A percentile compares a stretch with the other conserved stretches of the same genome.
phyloP scores from a whole-genome alignment of 2,113 vertebrate genomes.

The Corythoichthys haematopterus region DNA sequence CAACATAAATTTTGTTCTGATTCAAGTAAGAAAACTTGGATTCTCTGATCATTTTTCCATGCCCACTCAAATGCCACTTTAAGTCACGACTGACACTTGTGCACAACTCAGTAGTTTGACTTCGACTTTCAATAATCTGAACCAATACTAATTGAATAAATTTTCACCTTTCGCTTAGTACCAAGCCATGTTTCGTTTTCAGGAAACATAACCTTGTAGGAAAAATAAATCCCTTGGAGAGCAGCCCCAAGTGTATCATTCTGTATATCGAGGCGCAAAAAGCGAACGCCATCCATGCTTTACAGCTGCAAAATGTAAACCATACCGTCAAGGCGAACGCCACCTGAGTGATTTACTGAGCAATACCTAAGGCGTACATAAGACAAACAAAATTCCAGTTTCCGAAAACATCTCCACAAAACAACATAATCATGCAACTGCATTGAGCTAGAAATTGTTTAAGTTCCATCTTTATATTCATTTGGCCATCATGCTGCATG shows the following conservation, averaged over 20 bases:
- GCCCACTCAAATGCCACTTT: too few species aligned
- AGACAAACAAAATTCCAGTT: conserved; percentile 23
- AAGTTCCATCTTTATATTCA: conserved; percentile 28
- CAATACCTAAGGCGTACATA: conserved; percentile 10
- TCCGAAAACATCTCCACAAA: background rate
- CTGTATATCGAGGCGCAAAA: conserved; percentile 40
- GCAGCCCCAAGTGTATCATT: conserved; percentile 43
- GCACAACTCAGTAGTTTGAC: background rate
- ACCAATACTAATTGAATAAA: too few species aligned
- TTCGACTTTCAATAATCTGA: too few species aligned
- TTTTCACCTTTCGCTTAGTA: too few species aligned
- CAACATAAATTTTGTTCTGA: too few species aligned
- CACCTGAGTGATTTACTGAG: conserved; percentile 24
- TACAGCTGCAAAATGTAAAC: conserved; percentile 27
- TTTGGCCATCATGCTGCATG: conserved; percentile 27
- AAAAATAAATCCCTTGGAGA: conserved; percentile 57
- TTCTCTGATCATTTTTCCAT: too few species aligned
- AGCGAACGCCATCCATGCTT: conserved; percentile 27
- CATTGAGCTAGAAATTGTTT: conserved; percentile 33
- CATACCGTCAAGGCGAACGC: conserved; percentile 28
- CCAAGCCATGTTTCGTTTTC: conserved; percentile 10
- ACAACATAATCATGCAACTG: conserved; percentile 16
- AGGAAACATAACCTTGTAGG: conserved; percentile 51
- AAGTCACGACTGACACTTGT: too few species aligned
- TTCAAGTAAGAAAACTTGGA: too few species aligned